phyloP scores from a whole-genome alignment of 2,113 vertebrate genomes.

The Gopherus evgoodei region DNA sequence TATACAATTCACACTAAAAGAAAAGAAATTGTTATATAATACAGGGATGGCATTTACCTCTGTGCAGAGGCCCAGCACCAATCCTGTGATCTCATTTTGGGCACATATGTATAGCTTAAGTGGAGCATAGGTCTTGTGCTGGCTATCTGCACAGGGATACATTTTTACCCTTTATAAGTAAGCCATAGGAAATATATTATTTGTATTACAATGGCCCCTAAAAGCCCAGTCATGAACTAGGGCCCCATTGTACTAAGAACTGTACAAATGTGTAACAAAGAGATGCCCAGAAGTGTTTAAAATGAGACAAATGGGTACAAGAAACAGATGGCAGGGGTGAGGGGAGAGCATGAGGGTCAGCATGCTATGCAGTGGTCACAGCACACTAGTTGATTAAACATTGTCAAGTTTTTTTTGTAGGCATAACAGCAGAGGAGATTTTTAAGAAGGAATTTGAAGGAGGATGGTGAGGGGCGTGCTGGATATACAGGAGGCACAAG shows the following conservation, averaged over 20 bases:
- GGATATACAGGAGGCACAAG: neutral
- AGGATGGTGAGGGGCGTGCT: neutral
- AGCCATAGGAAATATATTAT: neutral
- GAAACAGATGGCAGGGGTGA: neutral
- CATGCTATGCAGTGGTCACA: neutral
- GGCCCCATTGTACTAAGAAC: too few relatives aligned
- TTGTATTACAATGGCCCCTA: neutral
- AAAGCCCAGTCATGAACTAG: neutral
- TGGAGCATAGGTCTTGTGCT: neutral
- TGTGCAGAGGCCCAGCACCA: neutral
- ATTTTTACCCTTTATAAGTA: conserved; percentile 4
- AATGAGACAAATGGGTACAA: neutral
- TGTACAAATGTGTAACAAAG: neutral
- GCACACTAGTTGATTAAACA: neutral
- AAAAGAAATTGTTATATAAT: neutral
- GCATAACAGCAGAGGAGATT: neutral
- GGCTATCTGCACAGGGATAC: neutral
- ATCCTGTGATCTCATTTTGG: neutral
- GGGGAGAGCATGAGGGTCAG: conserved; percentile 13
- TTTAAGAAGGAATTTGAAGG: neutral
- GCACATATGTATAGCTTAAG: neutral
- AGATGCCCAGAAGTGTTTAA: neutral
- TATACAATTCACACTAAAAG: neutral
- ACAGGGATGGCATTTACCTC: neutral
- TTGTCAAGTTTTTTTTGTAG: neutral